Evolutionary conservation across 1,140 invertebrate species (phyloP).

Genomic region (Chironomus tepperi): DNA sequence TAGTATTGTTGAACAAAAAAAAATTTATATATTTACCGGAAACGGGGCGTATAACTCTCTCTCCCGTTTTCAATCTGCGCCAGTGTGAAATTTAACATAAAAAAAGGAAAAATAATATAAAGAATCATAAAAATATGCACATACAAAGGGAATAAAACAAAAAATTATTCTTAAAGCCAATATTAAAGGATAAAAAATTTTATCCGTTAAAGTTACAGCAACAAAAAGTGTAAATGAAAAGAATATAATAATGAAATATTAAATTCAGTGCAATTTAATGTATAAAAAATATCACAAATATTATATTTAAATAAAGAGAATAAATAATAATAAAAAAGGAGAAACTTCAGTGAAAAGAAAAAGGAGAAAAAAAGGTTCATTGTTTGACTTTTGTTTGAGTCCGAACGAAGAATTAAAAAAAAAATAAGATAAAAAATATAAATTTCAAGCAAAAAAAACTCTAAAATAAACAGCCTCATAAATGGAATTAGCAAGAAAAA

Average conservation of each 20-base stretch:
- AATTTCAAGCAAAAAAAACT: not conserved
- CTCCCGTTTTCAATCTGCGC: too few relatives aligned
- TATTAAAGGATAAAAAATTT: not conserved
- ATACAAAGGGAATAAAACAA: not conserved
- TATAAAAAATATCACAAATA: too few relatives aligned
- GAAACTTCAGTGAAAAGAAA: too few relatives aligned
- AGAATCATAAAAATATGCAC: not conserved
- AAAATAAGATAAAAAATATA: too few relatives aligned
- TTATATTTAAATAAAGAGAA: too few relatives aligned
- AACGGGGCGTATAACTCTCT: slow-evolving; percentile 1
- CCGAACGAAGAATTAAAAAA: not conserved
- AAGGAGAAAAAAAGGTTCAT: slow-evolving; percentile 2
- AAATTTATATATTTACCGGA: not conserved
- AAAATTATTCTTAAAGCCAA: not conserved
- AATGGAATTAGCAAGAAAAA: slow-evolving; percentile 24
- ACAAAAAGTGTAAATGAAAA: too few relatives aligned
- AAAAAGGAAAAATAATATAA: not conserved
- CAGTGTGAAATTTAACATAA: not conserved
- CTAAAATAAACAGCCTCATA: not conserved
- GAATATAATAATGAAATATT: too few relatives aligned
- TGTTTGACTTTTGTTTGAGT: slow-evolving; percentile 10
- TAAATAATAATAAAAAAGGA: not conserved
- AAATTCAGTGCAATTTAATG: too few relatives aligned
- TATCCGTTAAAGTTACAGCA: too few relatives aligned
- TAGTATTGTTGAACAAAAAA: not conserved